Conservation (phyloP, 2,888 invertebrate species). For the Dicyrtomina minuta region DNA sequence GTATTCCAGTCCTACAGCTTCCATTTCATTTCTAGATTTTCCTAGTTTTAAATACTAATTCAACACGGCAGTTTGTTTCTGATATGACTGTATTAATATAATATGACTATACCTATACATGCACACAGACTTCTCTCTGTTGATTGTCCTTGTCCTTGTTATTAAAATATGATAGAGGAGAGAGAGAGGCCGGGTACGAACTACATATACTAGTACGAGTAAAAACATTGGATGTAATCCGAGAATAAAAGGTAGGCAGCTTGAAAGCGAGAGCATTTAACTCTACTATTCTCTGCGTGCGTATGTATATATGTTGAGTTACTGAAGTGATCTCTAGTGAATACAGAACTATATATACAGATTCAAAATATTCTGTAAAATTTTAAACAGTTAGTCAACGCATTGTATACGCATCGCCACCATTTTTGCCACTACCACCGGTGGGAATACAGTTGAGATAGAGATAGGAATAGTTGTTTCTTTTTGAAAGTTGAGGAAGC, state of each 20-base stretch:
- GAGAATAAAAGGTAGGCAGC: slow-evolving; percentile 12
- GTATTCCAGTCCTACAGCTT: too few relatives aligned
- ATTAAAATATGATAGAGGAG: background rate
- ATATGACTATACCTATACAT: too few relatives aligned
- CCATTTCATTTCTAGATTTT: too few relatives aligned
- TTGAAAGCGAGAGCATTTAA: slow-evolving; percentile 16
- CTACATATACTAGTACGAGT: too few relatives aligned
- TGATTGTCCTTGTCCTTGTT: too few relatives aligned
- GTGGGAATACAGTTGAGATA: too few relatives aligned
- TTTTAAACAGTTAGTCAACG: background rate
- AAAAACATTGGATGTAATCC: slow-evolving; percentile 15
- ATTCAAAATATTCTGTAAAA: too few relatives aligned
- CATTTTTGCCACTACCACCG: slow-evolving; percentile 6
- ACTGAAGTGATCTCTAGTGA: slow-evolving; percentile 5
- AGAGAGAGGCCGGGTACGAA: background rate
- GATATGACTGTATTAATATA: too few relatives aligned
- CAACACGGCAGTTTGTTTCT: background rate
- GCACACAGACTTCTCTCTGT: too few relatives aligned
- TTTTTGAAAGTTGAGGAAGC: background rate
- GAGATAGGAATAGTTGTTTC: background rate
- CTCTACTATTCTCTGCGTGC: background rate
- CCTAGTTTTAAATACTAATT: background rate
- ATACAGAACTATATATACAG: too few relatives aligned
- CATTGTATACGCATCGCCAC: background rate
- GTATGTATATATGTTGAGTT: background rate